phyloP scores from a whole-genome alignment of 2,113 vertebrate genomes.

The Garra rufa region DNA sequence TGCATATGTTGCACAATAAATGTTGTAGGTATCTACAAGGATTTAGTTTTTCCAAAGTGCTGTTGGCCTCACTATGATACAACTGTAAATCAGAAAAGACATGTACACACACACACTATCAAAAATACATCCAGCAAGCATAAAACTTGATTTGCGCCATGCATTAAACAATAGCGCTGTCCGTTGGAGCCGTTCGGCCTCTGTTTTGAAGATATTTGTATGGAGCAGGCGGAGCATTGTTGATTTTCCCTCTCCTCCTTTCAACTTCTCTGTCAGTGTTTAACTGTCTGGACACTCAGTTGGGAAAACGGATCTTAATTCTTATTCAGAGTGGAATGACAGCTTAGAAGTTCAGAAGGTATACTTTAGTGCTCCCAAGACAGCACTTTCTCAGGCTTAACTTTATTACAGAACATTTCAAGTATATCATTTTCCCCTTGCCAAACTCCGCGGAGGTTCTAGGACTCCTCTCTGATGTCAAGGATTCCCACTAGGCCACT shows the following conservation, averaged over 20 bases:
- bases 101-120: not conserved
- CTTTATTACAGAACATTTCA: conserved; percentile 36
- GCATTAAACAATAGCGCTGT: conserved; percentile 23
- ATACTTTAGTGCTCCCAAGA: conserved; percentile 32
- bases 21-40: not conserved
- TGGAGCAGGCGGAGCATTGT: conserved; percentile 5
- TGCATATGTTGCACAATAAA: not conserved
- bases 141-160: not conserved
- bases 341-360: conserved; percentile 34
- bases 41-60: not conserved
- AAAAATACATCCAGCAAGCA: not conserved
- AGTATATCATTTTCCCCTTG: conserved; percentile 34
- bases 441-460: conserved; percentile 29
- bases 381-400: conserved; percentile 36
- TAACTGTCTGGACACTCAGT: conserved; percentile 34
- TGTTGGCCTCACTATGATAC: not conserved
- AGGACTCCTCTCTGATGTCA: conserved; percentile 24
- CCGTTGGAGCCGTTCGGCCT: not conserved
- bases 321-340: conserved; percentile 37
- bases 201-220: conserved; percentile 26
- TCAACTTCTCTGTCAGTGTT: conserved; percentile 19
- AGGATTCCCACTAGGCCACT: not conserved
- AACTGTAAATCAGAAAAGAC: conserved; percentile 6
- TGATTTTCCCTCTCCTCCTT: conserved; percentile 30
- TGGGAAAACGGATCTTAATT: conserved; percentile 34